A percentile compares a stretch with the other conserved stretches of the same genome.
Conservation (phyloP, 2,113 vertebrate species). For the Eidolon helvum region DNA sequence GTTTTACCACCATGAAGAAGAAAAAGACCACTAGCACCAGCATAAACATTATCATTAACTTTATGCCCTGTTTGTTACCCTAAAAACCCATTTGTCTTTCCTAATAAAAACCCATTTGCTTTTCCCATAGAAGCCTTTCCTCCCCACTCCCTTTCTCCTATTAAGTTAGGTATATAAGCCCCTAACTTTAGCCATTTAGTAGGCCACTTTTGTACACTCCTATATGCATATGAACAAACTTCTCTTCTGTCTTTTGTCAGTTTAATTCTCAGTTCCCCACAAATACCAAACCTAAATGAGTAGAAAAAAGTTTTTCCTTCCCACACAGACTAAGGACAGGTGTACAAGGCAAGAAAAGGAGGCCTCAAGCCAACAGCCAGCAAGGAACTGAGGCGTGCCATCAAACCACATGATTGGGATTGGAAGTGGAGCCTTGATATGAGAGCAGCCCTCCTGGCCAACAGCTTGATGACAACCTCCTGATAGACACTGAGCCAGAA, state of each 20-base stretch:
- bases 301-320: not conserved
- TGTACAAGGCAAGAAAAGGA: not conserved
- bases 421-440: not conserved
- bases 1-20: not conserved
- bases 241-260: not conserved
- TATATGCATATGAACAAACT: not conserved
- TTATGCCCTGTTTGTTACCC: not conserved
- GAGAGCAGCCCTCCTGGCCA: not conserved
- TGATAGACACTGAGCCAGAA: not conserved
- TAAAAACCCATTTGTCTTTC: not conserved
- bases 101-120: not conserved
- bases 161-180: not conserved
- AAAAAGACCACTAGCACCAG: not conserved
- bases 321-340: not conserved
- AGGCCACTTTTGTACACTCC: not conserved
- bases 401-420: not conserved
- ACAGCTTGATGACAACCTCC: not conserved
- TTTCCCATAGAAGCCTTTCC: not conserved
- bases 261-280: not conserved
- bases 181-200: not conserved
- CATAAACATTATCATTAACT: constrained; percentile 13
- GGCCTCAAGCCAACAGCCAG: not conserved
- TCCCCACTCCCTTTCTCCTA: not conserved
- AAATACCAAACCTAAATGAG: not conserved
- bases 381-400: not conserved